A percentile compares a stretch with the other conserved stretches of the same genome.
Conservation (phyloP, 1,140 invertebrate genomes). For the Pachypsylla venusta region DNA sequence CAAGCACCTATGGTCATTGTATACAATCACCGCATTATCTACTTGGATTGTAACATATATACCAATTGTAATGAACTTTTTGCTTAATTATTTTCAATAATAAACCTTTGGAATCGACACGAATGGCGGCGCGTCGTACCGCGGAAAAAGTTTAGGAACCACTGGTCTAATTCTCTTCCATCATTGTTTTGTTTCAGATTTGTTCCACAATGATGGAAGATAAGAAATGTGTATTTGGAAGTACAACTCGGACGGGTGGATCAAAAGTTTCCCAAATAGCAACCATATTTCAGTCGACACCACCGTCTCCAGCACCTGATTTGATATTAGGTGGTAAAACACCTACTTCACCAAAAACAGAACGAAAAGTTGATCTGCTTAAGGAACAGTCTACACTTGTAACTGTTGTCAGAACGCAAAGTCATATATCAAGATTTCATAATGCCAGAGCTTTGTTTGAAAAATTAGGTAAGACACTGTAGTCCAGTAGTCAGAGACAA, state of each 20-base stretch:
- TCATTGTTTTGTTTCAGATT: too few species aligned
- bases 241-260: slow-evolving; percentile 39
- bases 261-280: slow-evolving; percentile 81
- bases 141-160: too few species aligned
- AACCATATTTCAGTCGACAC: slow-evolving; percentile 56
- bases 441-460: slow-evolving; percentile 84
- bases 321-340: slow-evolving; percentile 13
- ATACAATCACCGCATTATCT: too few species aligned
- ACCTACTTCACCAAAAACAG: slow-evolving; percentile 12
- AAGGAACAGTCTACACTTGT: slow-evolving; percentile 34
- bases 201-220: slow-evolving; percentile 40
- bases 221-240: slow-evolving; percentile 40
- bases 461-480: slow-evolving; percentile 48
- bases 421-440: slow-evolving; percentile 77
- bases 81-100: too few species aligned
- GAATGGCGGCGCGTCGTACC: too few species aligned
- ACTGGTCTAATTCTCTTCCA: too few species aligned
- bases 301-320: slow-evolving; percentile 16
- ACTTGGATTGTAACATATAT: too few species aligned
- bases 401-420: slow-evolving; percentile 70
- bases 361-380: slow-evolving; percentile 14
- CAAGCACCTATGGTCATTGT: too few species aligned
- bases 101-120: too few species aligned
- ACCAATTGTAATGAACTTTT: too few species aligned
- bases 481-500: too few species aligned